These are phyloP conservation scores for Phalanger gymnotis DNA, from an alignment of 2,797 vertebrate genomes.

Conservation along the genomic window DNA sequence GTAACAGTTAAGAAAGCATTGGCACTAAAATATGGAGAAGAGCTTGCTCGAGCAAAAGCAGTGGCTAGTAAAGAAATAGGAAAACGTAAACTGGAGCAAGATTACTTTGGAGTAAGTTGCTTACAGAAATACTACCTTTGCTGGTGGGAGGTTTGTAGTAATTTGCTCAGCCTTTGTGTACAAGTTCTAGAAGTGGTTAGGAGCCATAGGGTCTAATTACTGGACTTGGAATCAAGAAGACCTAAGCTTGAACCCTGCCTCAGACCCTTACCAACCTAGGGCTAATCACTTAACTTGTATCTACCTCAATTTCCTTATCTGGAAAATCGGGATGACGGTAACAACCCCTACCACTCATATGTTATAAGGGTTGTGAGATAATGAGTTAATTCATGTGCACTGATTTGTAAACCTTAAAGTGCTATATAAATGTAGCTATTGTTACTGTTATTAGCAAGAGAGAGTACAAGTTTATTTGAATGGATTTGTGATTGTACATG, in stretches of 20 bases:
- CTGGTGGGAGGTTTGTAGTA: constrained; percentile 37
- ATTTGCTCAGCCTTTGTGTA: constrained; percentile 35
- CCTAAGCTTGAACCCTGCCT: neutral
- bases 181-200: constrained; percentile 14
- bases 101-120: constrained; percentile 87
- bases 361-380: neutral
- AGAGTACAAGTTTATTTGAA: neutral
- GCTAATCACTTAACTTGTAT: neutral
- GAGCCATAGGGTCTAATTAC: neutral
- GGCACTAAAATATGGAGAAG: constrained; percentile 89
- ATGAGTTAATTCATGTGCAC: neutral
- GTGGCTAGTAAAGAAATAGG: constrained; percentile 86
- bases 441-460: neutral
- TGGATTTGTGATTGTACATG: neutral
- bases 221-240: neutral
- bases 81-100: constrained; percentile 87
- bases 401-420: neutral
- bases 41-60: constrained; percentile 90
- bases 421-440: neutral
- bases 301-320: neutral
- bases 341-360: neutral
- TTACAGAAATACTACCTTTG: constrained; percentile 1
- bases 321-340: neutral
- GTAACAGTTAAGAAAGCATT: constrained; percentile 91
- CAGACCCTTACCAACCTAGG: neutral